Percentiles rank a stretch among this genome's conserved stretches.
Evolutionary conservation across 2,888 invertebrate genomes (phyloP).

Genomic region (Alsophila aescularia): DNA sequence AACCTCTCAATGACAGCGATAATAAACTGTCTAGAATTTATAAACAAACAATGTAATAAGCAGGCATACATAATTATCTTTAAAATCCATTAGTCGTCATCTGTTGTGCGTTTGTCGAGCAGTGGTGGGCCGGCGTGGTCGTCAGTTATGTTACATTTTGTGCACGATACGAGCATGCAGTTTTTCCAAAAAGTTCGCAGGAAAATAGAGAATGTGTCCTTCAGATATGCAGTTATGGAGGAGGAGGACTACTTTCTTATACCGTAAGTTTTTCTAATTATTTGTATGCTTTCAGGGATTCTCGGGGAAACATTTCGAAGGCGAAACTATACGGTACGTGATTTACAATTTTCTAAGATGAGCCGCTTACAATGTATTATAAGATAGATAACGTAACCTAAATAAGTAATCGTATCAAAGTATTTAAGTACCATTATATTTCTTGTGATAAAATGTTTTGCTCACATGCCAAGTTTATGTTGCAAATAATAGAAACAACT

Average conservation of each 20-base stretch:
- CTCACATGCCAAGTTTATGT: no score
- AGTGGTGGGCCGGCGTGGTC: neutral
- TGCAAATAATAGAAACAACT: no score
- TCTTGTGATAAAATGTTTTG: no score
- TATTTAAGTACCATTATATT: no score
- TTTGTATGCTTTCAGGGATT: constrained; percentile 42
- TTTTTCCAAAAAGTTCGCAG: constrained; percentile 19
- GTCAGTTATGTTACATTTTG: constrained; percentile 25
- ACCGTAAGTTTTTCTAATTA: constrained; percentile 28
- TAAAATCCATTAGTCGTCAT: constrained; percentile 23
- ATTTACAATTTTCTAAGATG: neutral
- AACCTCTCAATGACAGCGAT: constrained; percentile 38
- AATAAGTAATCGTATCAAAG: no score
- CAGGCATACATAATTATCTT: constrained; percentile 53
- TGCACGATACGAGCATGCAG: constrained; percentile 23
- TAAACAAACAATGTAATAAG: constrained; percentile 42
- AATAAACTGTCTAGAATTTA: constrained; percentile 46
- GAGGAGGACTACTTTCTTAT: constrained; percentile 19
- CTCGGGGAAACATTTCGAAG: constrained; percentile 44
- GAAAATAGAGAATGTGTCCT: constrained; percentile 11
- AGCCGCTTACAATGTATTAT: no score
- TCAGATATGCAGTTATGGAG: constrained; percentile 18
- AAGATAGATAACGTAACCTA: no score
- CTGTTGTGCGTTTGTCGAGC: constrained; percentile 7
- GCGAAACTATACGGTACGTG: constrained; percentile 33